These are phyloP conservation scores for Petrophora chlorosata DNA, from an alignment of 2,888 invertebrate genomes.

Conservation along the genomic window DNA sequence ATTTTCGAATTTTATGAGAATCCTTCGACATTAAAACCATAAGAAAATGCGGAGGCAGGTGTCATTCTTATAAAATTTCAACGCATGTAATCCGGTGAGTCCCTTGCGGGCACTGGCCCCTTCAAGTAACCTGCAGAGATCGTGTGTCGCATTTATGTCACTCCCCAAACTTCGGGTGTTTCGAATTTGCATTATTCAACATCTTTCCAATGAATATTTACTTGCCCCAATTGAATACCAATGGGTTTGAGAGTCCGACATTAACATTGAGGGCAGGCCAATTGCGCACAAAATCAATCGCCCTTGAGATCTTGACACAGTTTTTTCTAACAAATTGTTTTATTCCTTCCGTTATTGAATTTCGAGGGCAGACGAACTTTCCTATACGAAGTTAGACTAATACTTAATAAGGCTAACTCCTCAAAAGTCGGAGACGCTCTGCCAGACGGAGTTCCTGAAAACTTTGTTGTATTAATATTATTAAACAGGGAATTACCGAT, in stretches of 20 bases:
- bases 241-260: constrained; percentile 47
- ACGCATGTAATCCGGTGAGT: constrained; percentile 7
- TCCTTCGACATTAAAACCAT: no score
- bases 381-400: constrained; percentile 8
- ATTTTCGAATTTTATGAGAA: no score
- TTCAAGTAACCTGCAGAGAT: constrained; percentile 36
- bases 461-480: background rate
- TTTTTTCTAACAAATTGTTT: constrained; percentile 20
- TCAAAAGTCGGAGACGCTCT: background rate
- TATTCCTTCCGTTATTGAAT: constrained; percentile 22
- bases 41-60: background rate
- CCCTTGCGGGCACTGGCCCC: constrained; percentile 14
- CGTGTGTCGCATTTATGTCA: constrained; percentile 49
- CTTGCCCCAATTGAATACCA: constrained; percentile 53
- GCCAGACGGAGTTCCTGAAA: background rate
- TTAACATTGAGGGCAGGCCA: constrained; percentile 39
- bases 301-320: constrained; percentile 33
- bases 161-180: constrained; percentile 48
- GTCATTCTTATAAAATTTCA: constrained; percentile 17
- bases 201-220: constrained; percentile 56
- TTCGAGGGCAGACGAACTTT: constrained; percentile 9
- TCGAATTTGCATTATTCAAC: constrained; percentile 57
- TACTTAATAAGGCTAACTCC: constrained; percentile 8
- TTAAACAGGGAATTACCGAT: no score
- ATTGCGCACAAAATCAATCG: constrained; percentile 37